Percentiles rank a stretch among this genome's conserved stretches.
Evolutionary conservation across 2,888 invertebrate genomes (phyloP).

Genomic region (Lamellibrachia columna): DNA sequence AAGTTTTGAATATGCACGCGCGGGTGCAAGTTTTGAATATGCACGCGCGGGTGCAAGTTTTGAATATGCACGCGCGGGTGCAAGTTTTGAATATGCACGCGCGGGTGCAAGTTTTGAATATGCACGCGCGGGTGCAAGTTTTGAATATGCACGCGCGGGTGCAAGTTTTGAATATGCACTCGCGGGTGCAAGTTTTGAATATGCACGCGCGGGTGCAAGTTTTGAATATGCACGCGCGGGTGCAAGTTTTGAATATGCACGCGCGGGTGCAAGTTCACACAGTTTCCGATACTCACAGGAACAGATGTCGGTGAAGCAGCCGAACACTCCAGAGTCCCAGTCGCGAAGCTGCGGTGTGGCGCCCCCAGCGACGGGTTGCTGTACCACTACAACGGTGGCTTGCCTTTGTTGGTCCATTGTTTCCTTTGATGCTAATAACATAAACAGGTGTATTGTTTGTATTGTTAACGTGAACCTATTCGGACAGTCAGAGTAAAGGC

Average conservation of each 20-base stretch:
- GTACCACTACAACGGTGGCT: not conserved
- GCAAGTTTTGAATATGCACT: too few species aligned
- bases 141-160: too few species aligned
- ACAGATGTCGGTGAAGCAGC: constrained; percentile 10
- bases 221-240: not conserved
- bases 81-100: too few species aligned
- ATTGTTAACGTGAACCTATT: too few species aligned
- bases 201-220: too few species aligned
- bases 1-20: too few species aligned
- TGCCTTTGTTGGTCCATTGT: not conserved
- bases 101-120: not conserved
- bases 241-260: not conserved
- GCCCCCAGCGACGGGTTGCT: not conserved
- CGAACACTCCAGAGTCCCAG: not conserved
- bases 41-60: not conserved
- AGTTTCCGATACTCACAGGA: not conserved
- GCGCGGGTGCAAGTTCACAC: not conserved
- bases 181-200: not conserved
- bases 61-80: too few species aligned
- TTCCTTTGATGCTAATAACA: not conserved
- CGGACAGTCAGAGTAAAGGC: too few species aligned
- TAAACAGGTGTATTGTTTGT: too few species aligned
- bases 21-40: not conserved
- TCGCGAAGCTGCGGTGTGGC: not conserved
- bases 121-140: not conserved